phyloP scores from a whole-genome alignment of 2,888 invertebrate genomes.

The Actias luna region DNA sequence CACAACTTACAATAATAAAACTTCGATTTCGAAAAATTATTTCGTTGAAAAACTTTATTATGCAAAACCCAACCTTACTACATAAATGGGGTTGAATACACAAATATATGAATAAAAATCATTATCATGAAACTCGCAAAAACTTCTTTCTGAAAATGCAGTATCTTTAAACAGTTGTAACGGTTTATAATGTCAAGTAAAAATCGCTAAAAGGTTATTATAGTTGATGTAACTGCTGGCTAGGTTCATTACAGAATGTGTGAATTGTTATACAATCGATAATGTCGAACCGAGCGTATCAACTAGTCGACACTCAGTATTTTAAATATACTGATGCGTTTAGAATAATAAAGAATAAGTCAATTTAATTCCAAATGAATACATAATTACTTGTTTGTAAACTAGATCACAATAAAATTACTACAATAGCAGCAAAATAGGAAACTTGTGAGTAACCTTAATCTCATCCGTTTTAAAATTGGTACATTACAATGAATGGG shows the following conservation, averaged over 20 bases:
- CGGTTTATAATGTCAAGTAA: background rate
- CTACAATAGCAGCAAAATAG: background rate
- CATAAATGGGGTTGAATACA: too few species aligned
- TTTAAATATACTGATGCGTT: background rate
- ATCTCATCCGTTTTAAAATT: background rate
- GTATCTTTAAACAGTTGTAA: too few species aligned
- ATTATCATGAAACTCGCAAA: too few species aligned
- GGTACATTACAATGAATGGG: background rate
- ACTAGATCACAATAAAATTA: background rate
- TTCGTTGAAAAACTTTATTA: too few species aligned
- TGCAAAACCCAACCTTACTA: too few species aligned
- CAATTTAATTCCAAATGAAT: background rate
- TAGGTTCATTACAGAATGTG: slow-evolving; percentile 37
- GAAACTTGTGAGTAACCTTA: slow-evolving; percentile 4
- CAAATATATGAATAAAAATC: too few species aligned
- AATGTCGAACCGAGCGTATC: slow-evolving; percentile 12
- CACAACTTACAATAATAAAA: too few species aligned
- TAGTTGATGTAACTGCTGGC: slow-evolving; percentile 38
- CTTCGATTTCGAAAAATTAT: too few species aligned
- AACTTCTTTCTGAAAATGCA: too few species aligned
- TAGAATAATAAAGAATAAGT: too few species aligned
- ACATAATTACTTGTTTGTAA: background rate
- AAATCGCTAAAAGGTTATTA: slow-evolving; percentile 30
- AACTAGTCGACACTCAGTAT: background rate
- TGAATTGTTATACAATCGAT: slow-evolving; percentile 43